Evolutionary conservation across 2,113 vertebrate genomes (phyloP), one percentile per base, ranked within the genome.

Genomic region (Boulengeromyrus knoepffleri): DNA sequence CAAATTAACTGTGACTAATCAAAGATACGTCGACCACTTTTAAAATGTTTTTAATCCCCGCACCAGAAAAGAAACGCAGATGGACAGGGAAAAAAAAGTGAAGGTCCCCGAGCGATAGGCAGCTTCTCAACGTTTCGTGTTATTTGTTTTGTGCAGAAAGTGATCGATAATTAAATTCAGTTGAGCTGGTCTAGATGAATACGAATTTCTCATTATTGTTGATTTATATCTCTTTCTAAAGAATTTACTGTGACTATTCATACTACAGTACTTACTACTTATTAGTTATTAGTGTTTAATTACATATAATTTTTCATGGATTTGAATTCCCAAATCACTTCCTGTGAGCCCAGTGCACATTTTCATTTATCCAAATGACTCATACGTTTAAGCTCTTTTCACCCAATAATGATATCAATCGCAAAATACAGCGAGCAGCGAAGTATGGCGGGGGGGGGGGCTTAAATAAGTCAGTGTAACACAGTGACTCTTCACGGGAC

Each of bases 241-340:
- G 74, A 80, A 42, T 80, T 80, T 42, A 80, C 36, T 42, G 17
- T 42, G 15, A 7, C 74, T 77, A 42, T 77, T 77, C 13, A 77
- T 42, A 42, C 36, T 39, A 39, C 31, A 42, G 74, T 39, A 80
- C 27, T 77, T 39, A 77, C 31, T 80, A 19, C 36, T 19, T 80
- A 42, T 80, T 80, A 80, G 36, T 80, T 80, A 80, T 80, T 80
- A 80, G 74, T 80, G 74, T 19, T 80, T 80, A 80, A 80, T 80
- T 80, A 80, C 36, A 80, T 27, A 80, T 80, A 80, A 80, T 80
- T 80, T 36, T 15, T 7, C 36, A 19, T 80, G 74, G 15, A 39
- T 15, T 80, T 19, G 31, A 80, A 80, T 80, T 42, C 74, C 15
- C 36, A 80, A 42, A 80, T 42, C 74, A 42, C 31, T 80, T 80